phyloP scores from a whole-genome alignment of 2,888 invertebrate species.

The Tachina fera region DNA sequence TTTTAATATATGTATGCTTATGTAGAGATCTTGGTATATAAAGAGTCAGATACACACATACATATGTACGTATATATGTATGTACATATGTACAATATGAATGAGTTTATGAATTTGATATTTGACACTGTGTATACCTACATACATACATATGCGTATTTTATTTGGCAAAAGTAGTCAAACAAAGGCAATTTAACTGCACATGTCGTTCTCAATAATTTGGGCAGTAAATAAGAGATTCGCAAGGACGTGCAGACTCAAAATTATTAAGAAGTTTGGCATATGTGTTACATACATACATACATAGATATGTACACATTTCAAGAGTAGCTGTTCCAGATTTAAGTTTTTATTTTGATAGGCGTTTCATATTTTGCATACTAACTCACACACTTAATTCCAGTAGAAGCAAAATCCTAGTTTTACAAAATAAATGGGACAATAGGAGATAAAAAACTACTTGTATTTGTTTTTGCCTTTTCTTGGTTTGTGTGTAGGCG shows the following conservation, averaged over 20 bases:
- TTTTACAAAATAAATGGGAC: constrained; percentile 7
- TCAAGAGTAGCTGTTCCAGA: constrained; percentile 54
- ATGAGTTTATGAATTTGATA: constrained; percentile 44
- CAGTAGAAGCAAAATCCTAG: background rate
- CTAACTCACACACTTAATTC: constrained; percentile 6
- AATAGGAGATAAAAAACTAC: constrained; percentile 24
- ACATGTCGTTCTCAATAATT: constrained; percentile 63
- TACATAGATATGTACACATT: constrained; percentile 1
- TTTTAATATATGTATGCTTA: too few species aligned
- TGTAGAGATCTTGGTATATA: background rate
- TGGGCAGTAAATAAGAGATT: constrained; percentile 28
- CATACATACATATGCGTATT: constrained; percentile 12
- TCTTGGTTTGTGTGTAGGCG: constrained; percentile 55
- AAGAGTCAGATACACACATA: background rate
- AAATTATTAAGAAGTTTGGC: constrained; percentile 45
- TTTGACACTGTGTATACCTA: constrained; percentile 55
- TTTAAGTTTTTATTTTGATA: constrained; percentile 56
- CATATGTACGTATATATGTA: background rate
- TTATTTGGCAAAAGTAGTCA: constrained; percentile 7
- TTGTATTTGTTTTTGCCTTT: constrained; percentile 3
- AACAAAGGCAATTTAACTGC: constrained; percentile 5
- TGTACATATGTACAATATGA: background rate
- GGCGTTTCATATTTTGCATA: constrained; percentile 69
- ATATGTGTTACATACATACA: background rate
- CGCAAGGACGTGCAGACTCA: background rate